These are phyloP conservation scores for Clytia hemisphaerica DNA, from an alignment of 30 jellyfish, hydroid and myxozoan species.

Conservation along the genomic window DNA sequence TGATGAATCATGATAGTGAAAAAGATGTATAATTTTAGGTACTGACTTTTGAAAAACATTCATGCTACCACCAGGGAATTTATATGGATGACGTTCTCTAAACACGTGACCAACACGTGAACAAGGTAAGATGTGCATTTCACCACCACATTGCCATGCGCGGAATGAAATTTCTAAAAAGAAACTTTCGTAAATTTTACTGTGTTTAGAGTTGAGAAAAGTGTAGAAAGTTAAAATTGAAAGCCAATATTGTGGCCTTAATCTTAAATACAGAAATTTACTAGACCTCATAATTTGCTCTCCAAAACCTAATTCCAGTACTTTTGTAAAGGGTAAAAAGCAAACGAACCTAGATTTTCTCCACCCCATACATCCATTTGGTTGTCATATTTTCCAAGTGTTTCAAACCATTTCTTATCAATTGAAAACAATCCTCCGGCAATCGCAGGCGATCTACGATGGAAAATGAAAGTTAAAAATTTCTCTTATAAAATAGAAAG, in stretches of 20 bases:
- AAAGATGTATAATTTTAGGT: neutral
- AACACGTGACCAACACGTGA: slow-evolving; percentile 98
- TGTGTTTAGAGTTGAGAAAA: neutral
- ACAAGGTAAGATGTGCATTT: slow-evolving; percentile 87
- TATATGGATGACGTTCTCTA: slow-evolving; percentile 92
- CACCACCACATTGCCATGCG: slow-evolving; percentile 97
- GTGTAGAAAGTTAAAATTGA: neutral
- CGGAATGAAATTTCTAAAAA: slow-evolving; percentile 84
- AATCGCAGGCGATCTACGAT: slow-evolving; percentile 76
- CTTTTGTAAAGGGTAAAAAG: neutral
- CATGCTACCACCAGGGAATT: slow-evolving; percentile 96
- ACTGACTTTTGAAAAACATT: slow-evolving; percentile 88
- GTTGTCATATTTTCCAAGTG: slow-evolving; percentile 89
- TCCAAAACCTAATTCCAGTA: neutral
- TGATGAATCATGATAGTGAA: too few relatives aligned
- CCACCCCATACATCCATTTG: slow-evolving; percentile 99
- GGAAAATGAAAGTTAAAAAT: neutral
- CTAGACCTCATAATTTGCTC: too few relatives aligned
- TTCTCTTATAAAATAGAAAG: too few relatives aligned
- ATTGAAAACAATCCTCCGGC: slow-evolving; percentile 97
- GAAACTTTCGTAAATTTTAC: neutral
- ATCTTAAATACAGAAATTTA: neutral
- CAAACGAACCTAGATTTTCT: slow-evolving; percentile 66
- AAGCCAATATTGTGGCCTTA: neutral
- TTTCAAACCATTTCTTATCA: slow-evolving; percentile 77